Percentiles rank a stretch among this genome's conserved stretches.
phyloP scores from a whole-genome alignment of 2,888 invertebrate genomes.

The Pristionchus fissidentatus region DNA sequence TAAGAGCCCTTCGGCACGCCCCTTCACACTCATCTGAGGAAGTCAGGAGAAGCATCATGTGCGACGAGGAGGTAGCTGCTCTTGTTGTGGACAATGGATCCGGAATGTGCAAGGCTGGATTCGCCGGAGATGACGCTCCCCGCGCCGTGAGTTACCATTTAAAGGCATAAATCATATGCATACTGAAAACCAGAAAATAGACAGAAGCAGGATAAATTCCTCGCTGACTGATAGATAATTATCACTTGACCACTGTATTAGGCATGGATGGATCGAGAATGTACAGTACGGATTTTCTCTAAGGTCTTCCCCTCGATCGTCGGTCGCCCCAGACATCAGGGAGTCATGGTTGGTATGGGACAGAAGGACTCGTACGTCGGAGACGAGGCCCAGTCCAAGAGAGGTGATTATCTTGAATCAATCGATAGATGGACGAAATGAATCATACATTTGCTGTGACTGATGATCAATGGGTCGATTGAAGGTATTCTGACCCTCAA shows the following conservation, averaged over 20 bases:
- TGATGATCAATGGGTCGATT: slow-evolving; percentile 75
- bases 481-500: slow-evolving; percentile 89
- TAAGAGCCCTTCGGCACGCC: slow-evolving; percentile 32
- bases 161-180: not conserved
- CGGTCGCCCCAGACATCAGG: slow-evolving; percentile 82
- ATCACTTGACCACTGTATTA: not conserved
- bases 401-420: slow-evolving; percentile 75
- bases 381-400: slow-evolving; percentile 80
- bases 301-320: slow-evolving; percentile 86
- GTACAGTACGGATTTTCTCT: not conserved
- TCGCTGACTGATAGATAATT: too few species aligned
- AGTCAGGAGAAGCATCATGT: slow-evolving; percentile 52
- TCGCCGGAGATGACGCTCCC: slow-evolving; percentile 85
- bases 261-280: too few species aligned
- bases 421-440: not conserved
- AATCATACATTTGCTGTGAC: not conserved
- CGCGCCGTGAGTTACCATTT: slow-evolving; percentile 79
- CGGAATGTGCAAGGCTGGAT: slow-evolving; percentile 84
- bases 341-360: slow-evolving; percentile 79
- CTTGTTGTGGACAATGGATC: slow-evolving; percentile 70
- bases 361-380: slow-evolving; percentile 78
- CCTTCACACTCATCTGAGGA: slow-evolving; percentile 30
- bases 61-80: slow-evolving; percentile 68
- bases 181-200: not conserved
- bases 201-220: too few species aligned